A percentile compares a stretch with the other conserved stretches of the same genome.
Conservation (phyloP, 2,888 invertebrate genomes). For the Cheilosia urbana region DNA sequence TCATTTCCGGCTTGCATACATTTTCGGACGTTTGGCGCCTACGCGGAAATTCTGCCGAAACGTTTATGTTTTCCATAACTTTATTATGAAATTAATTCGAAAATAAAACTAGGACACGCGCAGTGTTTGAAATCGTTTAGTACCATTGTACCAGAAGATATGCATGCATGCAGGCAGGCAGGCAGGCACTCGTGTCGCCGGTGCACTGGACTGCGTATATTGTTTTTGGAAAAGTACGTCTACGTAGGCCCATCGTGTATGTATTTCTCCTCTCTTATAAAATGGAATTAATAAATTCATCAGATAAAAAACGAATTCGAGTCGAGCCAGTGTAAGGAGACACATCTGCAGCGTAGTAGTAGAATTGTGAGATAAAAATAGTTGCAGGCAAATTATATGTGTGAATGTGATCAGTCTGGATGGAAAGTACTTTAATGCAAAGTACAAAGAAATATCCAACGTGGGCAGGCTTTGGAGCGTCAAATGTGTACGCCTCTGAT, state of each 20-base stretch:
- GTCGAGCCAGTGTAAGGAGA: conserved; percentile 55
- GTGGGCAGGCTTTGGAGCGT: conserved; percentile 67
- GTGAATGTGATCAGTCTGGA: conserved; percentile 33
- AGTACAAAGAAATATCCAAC: conserved; percentile 64
- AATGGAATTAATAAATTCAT: conserved; percentile 64
- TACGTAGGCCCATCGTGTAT: neutral
- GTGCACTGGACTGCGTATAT: conserved; percentile 21
- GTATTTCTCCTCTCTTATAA: conserved; percentile 3
- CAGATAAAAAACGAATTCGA: conserved; percentile 59
- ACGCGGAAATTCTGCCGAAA: conserved; percentile 67
- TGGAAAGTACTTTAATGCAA: conserved; percentile 52
- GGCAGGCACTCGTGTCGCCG: neutral
- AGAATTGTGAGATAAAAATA: conserved; percentile 63
- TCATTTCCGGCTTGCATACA: conserved; percentile 60
- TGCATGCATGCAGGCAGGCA: too few species aligned
- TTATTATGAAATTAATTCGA: conserved; percentile 54
- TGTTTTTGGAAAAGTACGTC: conserved; percentile 15
- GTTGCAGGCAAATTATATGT: conserved; percentile 53
- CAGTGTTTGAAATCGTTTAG: conserved; percentile 1
- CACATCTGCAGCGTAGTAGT: conserved; percentile 12
- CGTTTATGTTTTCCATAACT: conserved; percentile 66
- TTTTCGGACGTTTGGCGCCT: conserved; percentile 63
- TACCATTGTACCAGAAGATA: conserved; percentile 5
- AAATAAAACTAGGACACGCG: conserved; percentile 65
- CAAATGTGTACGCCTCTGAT: conserved; percentile 71